phyloP scores from a whole-genome alignment of 2,797 vertebrate genomes.

The Sparus aurata region DNA sequence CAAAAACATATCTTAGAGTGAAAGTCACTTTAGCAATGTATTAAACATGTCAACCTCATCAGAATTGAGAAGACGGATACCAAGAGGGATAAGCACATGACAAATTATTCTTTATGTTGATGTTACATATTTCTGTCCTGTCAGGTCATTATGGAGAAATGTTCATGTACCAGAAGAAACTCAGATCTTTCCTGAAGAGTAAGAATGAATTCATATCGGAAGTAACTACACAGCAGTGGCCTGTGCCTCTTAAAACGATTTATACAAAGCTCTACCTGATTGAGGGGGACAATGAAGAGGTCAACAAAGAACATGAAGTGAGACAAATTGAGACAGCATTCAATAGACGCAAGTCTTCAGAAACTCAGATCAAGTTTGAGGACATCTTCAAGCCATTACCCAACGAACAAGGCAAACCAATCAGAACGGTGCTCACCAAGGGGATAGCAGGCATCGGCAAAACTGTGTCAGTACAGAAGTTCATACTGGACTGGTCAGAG shows the following conservation, averaged over 20 bases:
- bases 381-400: slow-evolving; percentile 32
- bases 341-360: not conserved
- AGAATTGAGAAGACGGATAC: not conserved
- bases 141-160: slow-evolving; percentile 26
- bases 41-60: not conserved
- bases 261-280: slow-evolving; percentile 34
- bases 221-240: not conserved
- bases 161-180: not conserved
- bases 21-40: not conserved
- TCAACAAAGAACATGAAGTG: slow-evolving; percentile 53
- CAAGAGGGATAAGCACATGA: not conserved
- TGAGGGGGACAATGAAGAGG: slow-evolving; percentile 18
- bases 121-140: not conserved
- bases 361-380: slow-evolving; percentile 4
- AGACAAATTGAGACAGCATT: slow-evolving; percentile 31
- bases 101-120: not conserved
- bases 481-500: slow-evolving; percentile 52
- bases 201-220: not conserved
- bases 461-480: slow-evolving; percentile 36
- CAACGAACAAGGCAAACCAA: not conserved
- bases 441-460: slow-evolving; percentile 53
- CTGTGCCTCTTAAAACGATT: slow-evolving; percentile 26
- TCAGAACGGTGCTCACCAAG: slow-evolving; percentile 41
- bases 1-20: not conserved
- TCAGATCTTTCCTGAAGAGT: not conserved